Evolutionary conservation across 1,140 invertebrate species (phyloP).

Genomic region (Hermatobates lingyangjiaoensis): DNA sequence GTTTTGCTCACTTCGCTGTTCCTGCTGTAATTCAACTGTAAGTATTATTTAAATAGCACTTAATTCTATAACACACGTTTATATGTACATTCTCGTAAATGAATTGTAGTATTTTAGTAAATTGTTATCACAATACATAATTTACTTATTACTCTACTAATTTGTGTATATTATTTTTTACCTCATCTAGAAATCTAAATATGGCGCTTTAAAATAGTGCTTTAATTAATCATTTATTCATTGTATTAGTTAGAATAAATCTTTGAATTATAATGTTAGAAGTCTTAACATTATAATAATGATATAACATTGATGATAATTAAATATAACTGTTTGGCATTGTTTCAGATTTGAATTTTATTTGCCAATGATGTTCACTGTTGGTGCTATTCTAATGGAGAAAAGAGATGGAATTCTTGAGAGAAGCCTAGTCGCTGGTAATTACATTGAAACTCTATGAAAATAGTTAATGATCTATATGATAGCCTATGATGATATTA

Average conservation of each 20-base stretch:
- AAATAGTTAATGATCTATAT: too few species aligned
- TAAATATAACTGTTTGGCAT: not conserved
- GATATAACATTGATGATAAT: not conserved
- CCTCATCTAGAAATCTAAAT: too few species aligned
- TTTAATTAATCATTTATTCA: too few species aligned
- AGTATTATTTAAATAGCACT: conserved; percentile 6
- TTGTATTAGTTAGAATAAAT: not conserved
- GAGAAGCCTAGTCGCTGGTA: conserved; percentile 63
- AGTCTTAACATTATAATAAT: not conserved
- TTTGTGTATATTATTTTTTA: too few species aligned
- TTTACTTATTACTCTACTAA: too few species aligned
- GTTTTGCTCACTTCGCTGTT: conserved; percentile 19
- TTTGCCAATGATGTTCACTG: conserved; percentile 80
- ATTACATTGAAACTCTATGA: too few species aligned
- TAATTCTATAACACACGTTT: not conserved
- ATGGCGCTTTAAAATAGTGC: too few species aligned
- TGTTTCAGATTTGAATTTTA: conserved; percentile 41
- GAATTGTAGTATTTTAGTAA: not conserved
- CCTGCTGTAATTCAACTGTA: conserved; percentile 19
- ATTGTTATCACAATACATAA: too few species aligned
- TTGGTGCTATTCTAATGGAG: conserved; percentile 76
- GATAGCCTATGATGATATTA: too few species aligned
- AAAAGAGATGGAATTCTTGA: conserved; percentile 73
- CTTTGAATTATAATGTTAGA: not conserved
- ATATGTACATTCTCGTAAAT: not conserved